Evolutionary conservation across 2,888 invertebrate species (phyloP), one percentile per base, ranked within the genome.

Genomic region (Nebria brevicollis): DNA sequence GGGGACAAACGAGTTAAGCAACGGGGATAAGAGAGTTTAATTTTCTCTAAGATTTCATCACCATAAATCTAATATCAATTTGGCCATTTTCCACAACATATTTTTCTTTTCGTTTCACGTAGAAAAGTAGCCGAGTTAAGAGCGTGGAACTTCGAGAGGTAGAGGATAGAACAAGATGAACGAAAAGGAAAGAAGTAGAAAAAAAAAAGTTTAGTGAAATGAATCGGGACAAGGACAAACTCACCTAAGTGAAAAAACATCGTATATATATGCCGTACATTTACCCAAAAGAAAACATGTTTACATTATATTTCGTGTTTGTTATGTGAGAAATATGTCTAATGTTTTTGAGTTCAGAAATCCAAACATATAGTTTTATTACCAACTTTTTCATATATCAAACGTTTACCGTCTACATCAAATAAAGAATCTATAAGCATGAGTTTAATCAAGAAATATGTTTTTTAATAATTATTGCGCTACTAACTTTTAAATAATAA

Each of bases 21-120:
- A 78, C 84, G 81, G 83, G 86, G 84, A 85, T 54, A 86, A 86
- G 86, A 86, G 85, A 87, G 86, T 88, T 88, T 88, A 88, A 88
- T 88, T 87, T 88, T 87, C 87, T 86, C 86, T 86, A 85, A 86
- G 87, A 87, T 88, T 88, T 88, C 87, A 87, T 88, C 87, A 87
- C 87, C 85, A 88, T 88, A 88, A 88, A 88, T 88, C 87, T 87
- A 85, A 86, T 86, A 78, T 78, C 78, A 78, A 78, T 78, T 74
- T 78, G 78, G 74, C 78, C 78, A 78, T 78, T 78, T 78, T 78
- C 77, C 78, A 78, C 78, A 78, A 78, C 78, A 78, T 78, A 78
- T 78, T 78, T 78, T 78, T 78, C 78, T 78, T 78, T 78, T 78
- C 77, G 77, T 43, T 77, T 25, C 72, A 54, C 54, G 54, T 54